Evolutionary conservation across 1,140 invertebrate species (phyloP).

Genomic region (Aphelinus atriplicis): DNA sequence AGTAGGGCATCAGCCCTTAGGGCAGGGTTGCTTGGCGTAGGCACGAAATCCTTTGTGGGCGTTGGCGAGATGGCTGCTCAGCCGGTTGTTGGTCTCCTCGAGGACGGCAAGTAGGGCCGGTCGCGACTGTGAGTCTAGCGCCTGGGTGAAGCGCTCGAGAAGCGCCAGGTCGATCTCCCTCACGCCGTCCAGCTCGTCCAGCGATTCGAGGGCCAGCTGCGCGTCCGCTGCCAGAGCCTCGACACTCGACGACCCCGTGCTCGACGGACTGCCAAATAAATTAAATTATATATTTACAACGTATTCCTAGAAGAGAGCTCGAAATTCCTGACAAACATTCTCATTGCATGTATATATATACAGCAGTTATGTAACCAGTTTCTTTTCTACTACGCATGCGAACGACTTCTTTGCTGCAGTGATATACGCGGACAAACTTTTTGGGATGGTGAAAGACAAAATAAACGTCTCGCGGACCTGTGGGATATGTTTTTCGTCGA

Average conservation of each 20-base stretch:
- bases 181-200: constrained; percentile 45
- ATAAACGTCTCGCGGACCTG: too few species aligned
- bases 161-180: constrained; percentile 46
- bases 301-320: too few species aligned
- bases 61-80: constrained; percentile 42
- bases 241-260: constrained; percentile 1
- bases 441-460: too few species aligned
- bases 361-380: too few species aligned
- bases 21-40: constrained; percentile 49
- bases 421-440: too few species aligned
- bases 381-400: too few species aligned
- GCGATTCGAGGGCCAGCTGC: constrained; percentile 30
- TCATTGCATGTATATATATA: too few species aligned
- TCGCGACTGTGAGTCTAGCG: constrained; percentile 40
- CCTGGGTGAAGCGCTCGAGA: constrained; percentile 44
- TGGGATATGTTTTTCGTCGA: too few species aligned
- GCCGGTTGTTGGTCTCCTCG: constrained; percentile 39
- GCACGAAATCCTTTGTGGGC: constrained; percentile 46
- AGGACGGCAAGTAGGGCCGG: constrained; percentile 43
- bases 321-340: too few species aligned
- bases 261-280: too few species aligned
- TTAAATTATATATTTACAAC: too few species aligned
- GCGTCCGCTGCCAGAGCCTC: constrained; percentile 43
- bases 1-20: constrained; percentile 14
- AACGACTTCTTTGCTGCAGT: too few species aligned